Percentiles rank a stretch among this genome's conserved stretches.
These are phyloP conservation scores for Drosophila murphyi DNA, from an alignment of 1,140 invertebrate species.

Conservation along the genomic window DNA sequence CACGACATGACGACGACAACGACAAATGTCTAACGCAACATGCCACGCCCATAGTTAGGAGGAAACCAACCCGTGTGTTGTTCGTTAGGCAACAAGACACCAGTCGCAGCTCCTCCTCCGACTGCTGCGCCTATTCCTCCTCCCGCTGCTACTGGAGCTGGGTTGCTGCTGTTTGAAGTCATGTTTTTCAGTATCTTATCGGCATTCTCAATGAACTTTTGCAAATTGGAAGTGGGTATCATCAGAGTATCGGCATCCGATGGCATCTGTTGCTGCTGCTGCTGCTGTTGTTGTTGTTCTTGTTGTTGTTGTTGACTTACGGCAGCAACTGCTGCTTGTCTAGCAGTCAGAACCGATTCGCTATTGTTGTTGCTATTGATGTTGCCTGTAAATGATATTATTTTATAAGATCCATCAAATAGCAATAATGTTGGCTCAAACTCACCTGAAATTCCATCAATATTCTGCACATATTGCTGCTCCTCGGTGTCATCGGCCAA, in stretches of 20 bases:
- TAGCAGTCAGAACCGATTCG: slow-evolving; percentile 39
- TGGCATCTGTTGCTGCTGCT: slow-evolving; percentile 47
- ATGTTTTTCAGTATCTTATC: slow-evolving; percentile 84
- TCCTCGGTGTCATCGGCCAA: slow-evolving; percentile 69
- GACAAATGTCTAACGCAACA: slow-evolving; percentile 18
- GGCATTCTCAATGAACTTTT: slow-evolving; percentile 83
- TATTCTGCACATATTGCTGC: slow-evolving; percentile 69
- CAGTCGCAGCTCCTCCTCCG: slow-evolving; percentile 24
- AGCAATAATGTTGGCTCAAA: not conserved
- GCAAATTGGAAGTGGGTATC: slow-evolving; percentile 82
- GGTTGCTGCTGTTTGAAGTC: slow-evolving; percentile 62
- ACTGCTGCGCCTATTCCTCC: slow-evolving; percentile 19
- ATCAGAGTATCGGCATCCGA: slow-evolving; percentile 73
- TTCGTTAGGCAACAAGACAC: slow-evolving; percentile 37
- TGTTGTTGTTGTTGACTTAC: slow-evolving; percentile 35
- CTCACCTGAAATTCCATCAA: slow-evolving; percentile 73
- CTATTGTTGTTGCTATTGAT: slow-evolving; percentile 68
- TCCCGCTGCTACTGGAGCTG: slow-evolving; percentile 12
- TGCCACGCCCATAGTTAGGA: slow-evolving; percentile 19
- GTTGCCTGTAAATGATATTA: slow-evolving; percentile 54
- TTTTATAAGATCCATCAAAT: slow-evolving; percentile 32
- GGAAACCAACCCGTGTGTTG: slow-evolving; percentile 55
- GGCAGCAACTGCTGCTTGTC: slow-evolving; percentile 47
- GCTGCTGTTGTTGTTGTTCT: slow-evolving; percentile 37
- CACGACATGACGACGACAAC: not conserved